Evolutionary conservation across 2,888 invertebrate genomes (phyloP).

Genomic region (Patella caerulea): DNA sequence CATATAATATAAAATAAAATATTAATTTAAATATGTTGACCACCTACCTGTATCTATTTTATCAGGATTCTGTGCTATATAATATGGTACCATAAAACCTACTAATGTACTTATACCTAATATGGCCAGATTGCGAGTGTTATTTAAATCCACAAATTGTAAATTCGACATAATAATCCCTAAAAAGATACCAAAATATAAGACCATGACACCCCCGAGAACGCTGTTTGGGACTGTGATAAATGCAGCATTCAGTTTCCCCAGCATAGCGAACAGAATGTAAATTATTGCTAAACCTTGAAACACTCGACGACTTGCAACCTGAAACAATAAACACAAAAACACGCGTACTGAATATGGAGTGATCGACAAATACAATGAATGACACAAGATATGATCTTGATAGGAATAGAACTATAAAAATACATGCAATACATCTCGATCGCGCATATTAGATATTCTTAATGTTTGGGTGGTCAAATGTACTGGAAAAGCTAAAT

Average conservation of each 20-base stretch:
- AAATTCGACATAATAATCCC: slow-evolving; percentile 55
- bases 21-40: too few relatives aligned
- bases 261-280: slow-evolving; percentile 67
- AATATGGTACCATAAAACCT: slow-evolving; percentile 76
- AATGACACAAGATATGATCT: too few relatives aligned
- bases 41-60: slow-evolving; percentile 51
- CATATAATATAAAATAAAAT: too few relatives aligned
- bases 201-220: slow-evolving; percentile 63
- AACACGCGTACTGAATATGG: too few relatives aligned
- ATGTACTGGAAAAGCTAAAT: too few relatives aligned
- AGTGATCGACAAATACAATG: too few relatives aligned
- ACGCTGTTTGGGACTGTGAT: slow-evolving; percentile 73
- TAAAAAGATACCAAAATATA: slow-evolving; percentile 51
- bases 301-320: slow-evolving; percentile 71
- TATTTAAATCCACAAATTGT: slow-evolving; percentile 77
- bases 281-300: slow-evolving; percentile 69
- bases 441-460: too few relatives aligned
- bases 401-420: too few relatives aligned
- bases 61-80: slow-evolving; percentile 43
- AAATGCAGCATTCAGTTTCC: slow-evolving; percentile 71
- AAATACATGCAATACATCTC: too few relatives aligned
- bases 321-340: slow-evolving; percentile 44
- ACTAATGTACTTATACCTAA: slow-evolving; percentile 89
- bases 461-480: too few relatives aligned
- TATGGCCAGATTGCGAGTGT: slow-evolving; percentile 82